Evolutionary conservation across 2,888 invertebrate genomes (phyloP).

Genomic region (Camponotus fellah): DNA sequence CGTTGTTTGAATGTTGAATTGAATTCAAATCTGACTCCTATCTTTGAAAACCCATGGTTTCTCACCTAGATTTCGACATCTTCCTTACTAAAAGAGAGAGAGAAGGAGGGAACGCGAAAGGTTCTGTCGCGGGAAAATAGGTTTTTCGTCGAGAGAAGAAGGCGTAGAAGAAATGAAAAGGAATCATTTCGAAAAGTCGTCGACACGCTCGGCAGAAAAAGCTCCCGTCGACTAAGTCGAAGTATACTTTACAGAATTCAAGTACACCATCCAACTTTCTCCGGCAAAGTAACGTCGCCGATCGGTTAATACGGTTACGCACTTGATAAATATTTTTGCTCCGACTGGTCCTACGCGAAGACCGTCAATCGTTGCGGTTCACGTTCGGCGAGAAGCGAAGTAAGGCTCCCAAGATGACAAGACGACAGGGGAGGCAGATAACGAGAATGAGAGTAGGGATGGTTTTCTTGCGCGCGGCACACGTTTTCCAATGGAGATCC

Average conservation of each 20-base stretch:
- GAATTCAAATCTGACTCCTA: constrained; percentile 65
- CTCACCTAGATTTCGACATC: constrained; percentile 35
- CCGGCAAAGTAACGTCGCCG: constrained; percentile 23
- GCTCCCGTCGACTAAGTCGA: constrained; percentile 40
- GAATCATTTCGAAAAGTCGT: constrained; percentile 53
- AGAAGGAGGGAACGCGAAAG: constrained; percentile 30
- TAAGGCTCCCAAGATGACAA: constrained; percentile 12
- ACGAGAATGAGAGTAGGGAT: constrained; percentile 59
- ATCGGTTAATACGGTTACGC: constrained; percentile 25
- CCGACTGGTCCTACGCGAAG: constrained; percentile 20
- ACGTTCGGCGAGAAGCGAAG: constrained; percentile 53
- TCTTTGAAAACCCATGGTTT: constrained; percentile 58
- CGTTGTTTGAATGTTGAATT: constrained; percentile 62
- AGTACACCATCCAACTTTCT: constrained; percentile 39
- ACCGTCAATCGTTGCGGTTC: constrained; percentile 54
- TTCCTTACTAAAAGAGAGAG: not conserved
- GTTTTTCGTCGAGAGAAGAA: constrained; percentile 43
- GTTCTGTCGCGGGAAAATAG: constrained; percentile 63
- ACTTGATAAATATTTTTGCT: constrained; percentile 56
- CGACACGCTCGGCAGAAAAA: constrained; percentile 42
- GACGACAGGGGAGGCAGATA: not conserved
- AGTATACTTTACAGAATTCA: constrained; percentile 56
- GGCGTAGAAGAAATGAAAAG: constrained; percentile 59
- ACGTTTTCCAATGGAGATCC: constrained; percentile 79
- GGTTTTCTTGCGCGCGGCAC: constrained; percentile 71